phyloP scores from a whole-genome alignment of 2,113 vertebrate species.

The Coryphaenoides rupestris region DNA sequence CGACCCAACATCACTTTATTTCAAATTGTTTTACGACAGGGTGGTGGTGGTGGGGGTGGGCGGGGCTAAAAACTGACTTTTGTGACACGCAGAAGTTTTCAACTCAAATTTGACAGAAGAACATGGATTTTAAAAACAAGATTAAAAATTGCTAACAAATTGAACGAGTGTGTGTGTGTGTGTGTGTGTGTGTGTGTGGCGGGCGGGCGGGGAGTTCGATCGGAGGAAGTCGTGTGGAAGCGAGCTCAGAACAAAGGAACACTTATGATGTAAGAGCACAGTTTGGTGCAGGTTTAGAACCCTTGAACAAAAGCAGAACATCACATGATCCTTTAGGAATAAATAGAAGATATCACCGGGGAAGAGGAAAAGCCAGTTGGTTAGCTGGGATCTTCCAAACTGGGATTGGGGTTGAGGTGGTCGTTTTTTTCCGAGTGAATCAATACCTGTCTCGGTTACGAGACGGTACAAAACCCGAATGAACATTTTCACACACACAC shows the following conservation, averaged over 20 bases:
- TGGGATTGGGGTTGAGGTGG: not conserved
- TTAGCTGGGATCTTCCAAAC: no score
- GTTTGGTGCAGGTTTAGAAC: slow-evolving; percentile 78
- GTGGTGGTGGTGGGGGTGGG: slow-evolving; percentile 27
- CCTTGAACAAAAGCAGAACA: slow-evolving; percentile 41
- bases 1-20: slow-evolving; percentile 64
- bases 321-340: slow-evolving; percentile 62
- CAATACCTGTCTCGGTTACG: slow-evolving; percentile 28
- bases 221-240: not conserved
- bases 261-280: slow-evolving; percentile 91
- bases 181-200: no score
- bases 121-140: slow-evolving; percentile 72
- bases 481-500: no score
- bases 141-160: slow-evolving; percentile 83
- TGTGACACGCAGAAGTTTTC: slow-evolving; percentile 35
- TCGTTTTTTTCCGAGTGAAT: slow-evolving; percentile 9
- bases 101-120: slow-evolving; percentile 54
- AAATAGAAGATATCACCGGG: slow-evolving; percentile 55
- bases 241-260: slow-evolving; percentile 68
- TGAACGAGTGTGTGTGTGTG: slow-evolving; percentile 66
- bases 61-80: slow-evolving; percentile 65
- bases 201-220: no score
- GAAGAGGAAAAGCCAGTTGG: no score
- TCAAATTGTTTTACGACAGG: slow-evolving; percentile 68
- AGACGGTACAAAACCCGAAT: slow-evolving; percentile 21